phyloP scores from a whole-genome alignment of 2,113 vertebrate genomes.

The Ageneiosus marmoratus region DNA sequence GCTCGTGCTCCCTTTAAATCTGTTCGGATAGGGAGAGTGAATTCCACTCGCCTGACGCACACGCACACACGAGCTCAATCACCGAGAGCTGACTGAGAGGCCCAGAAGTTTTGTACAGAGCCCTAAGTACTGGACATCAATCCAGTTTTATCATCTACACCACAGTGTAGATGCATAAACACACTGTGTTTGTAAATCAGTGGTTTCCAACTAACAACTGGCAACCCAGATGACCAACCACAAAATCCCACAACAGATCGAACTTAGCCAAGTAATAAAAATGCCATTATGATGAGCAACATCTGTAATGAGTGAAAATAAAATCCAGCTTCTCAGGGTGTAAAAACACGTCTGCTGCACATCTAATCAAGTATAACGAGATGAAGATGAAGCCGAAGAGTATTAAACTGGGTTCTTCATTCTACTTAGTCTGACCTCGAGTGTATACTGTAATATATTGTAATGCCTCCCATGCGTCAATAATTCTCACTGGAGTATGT shows the following conservation, averaged over 20 bases:
- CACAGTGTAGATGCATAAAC: not conserved
- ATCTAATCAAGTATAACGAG: not conserved
- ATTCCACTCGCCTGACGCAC: slow-evolving; percentile 57
- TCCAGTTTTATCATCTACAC: not conserved
- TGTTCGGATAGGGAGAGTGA: slow-evolving; percentile 37
- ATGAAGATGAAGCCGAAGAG: not conserved
- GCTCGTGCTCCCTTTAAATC: slow-evolving; percentile 39
- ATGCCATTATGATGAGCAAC: not conserved
- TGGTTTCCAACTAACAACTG: not conserved
- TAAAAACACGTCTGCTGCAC: not conserved
- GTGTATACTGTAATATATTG: not conserved
- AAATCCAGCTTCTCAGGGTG: not conserved
- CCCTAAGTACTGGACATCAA: not conserved
- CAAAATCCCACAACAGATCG: not conserved
- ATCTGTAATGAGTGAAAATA: not conserved
- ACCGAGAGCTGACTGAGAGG: slow-evolving; percentile 20
- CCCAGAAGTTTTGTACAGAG: slow-evolving; percentile 10
- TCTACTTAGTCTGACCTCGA: not conserved
- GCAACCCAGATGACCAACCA: not conserved
- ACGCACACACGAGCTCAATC: slow-evolving; percentile 19
- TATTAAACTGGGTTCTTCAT: not conserved
- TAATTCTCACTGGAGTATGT: not conserved
- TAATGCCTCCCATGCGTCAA: no score
- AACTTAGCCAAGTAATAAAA: not conserved
- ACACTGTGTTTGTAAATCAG: not conserved